phyloP scores from a whole-genome alignment of 2,113 vertebrate genomes.

The Gobio gobio region DNA sequence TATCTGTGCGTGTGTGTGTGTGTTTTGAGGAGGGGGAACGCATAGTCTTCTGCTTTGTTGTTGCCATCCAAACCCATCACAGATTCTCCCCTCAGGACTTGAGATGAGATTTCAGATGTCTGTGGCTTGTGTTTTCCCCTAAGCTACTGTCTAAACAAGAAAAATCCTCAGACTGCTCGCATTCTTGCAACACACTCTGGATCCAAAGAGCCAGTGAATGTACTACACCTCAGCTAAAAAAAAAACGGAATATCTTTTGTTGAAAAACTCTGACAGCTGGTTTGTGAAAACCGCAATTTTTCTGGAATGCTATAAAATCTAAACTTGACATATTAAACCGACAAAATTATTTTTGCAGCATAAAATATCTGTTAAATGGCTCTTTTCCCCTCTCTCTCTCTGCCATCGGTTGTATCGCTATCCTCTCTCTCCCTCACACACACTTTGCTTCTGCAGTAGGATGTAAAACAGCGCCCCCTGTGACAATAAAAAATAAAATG shows the following conservation, averaged over 20 bases:
- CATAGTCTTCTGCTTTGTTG: conserved; percentile 68
- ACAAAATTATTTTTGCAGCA: neutral
- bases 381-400: conserved; percentile 9
- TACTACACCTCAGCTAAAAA: conserved; percentile 11
- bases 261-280: neutral
- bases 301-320: conserved; percentile 49
- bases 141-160: conserved; percentile 48
- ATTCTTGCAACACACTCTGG: conserved; percentile 41
- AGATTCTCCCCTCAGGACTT: conserved; percentile 63
- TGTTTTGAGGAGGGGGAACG: conserved; percentile 41
- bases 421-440: neutral
- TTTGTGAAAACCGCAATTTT: conserved; percentile 37
- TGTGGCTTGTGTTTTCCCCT: conserved; percentile 66
- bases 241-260: neutral
- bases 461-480: conserved; percentile 72
- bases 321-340: neutral
- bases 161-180: conserved; percentile 27
- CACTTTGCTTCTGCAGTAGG: conserved; percentile 6
- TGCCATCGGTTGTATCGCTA: conserved; percentile 56
- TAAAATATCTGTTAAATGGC: conserved; percentile 13
- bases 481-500: conserved; percentile 52
- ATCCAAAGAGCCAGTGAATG: conserved; percentile 32
- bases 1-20: conserved; percentile 19
- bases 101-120: conserved; percentile 73
- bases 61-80: conserved; percentile 74